Evolutionary conservation across 1,140 invertebrate species (phyloP).

Genomic region (Protaetia brevitarsis): DNA sequence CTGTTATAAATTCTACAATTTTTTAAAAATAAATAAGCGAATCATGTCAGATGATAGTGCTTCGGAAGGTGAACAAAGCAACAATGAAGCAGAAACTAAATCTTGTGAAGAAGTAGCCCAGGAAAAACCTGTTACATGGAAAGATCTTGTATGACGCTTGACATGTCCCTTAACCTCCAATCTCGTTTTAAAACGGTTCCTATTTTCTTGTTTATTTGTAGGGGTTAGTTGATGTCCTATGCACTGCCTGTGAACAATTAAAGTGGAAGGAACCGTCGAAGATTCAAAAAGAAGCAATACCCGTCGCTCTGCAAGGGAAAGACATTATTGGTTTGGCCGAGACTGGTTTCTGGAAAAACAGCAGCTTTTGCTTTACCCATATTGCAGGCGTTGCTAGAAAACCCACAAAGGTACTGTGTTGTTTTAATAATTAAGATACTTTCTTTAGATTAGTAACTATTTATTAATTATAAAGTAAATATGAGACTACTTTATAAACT

Average conservation of each 20-base stretch:
- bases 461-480: too few relatives aligned
- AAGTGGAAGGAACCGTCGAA: conserved; percentile 94
- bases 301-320: conserved; percentile 84
- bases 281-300: conserved; percentile 93
- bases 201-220: conserved; percentile 47
- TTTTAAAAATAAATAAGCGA: background rate
- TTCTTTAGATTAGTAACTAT: too few relatives aligned
- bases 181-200: background rate
- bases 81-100: background rate
- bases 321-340: conserved; percentile 97
- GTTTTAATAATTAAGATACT: too few relatives aligned
- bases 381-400: conserved; percentile 83
- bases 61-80: background rate
- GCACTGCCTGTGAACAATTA: conserved; percentile 85
- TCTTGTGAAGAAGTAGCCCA: conserved; percentile 31
- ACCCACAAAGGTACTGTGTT: conserved; percentile 84
- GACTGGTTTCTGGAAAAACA: conserved; percentile 97
- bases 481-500: too few relatives aligned
- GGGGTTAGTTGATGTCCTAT: conserved; percentile 90
- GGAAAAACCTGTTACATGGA: conserved; percentile 49
- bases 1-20: too few relatives aligned
- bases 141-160: background rate
- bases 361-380: conserved; percentile 97
- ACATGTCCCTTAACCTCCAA: too few relatives aligned
- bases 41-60: background rate